Conservation (phyloP, 2,888 invertebrate species). For the Elysia crispata region DNA sequence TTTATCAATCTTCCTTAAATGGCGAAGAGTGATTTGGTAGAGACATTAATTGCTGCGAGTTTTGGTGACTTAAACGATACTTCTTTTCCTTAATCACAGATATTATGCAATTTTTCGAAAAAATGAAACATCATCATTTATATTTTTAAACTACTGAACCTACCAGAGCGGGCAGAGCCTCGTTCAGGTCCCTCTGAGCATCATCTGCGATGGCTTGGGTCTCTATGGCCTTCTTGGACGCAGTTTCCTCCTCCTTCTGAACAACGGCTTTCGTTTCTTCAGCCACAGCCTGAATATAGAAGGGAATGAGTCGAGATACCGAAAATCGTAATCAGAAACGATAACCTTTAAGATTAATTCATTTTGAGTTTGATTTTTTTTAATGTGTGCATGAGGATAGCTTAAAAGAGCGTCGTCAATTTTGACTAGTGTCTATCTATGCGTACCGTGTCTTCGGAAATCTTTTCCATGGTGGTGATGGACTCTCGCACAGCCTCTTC, state of each 20-base stretch:
- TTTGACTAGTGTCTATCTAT: too few relatives aligned
- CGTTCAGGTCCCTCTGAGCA: slow-evolving; percentile 84
- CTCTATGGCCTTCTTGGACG: slow-evolving; percentile 81
- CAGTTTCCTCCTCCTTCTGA: slow-evolving; percentile 76
- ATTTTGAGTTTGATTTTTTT: not conserved
- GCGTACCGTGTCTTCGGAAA: slow-evolving; percentile 77
- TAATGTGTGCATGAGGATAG: not conserved
- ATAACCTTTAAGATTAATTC: too few relatives aligned
- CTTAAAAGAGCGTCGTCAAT: not conserved
- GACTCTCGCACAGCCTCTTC: slow-evolving; percentile 78
- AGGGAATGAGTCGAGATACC: too few relatives aligned
- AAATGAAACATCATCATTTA: too few relatives aligned
- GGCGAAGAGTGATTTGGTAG: too few relatives aligned
- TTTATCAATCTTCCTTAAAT: too few relatives aligned
- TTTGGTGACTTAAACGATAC: too few relatives aligned
- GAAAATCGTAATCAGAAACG: too few relatives aligned
- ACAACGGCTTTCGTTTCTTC: slow-evolving; percentile 79
- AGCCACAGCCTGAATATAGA: slow-evolving; percentile 84
- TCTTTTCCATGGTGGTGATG: slow-evolving; percentile 84
- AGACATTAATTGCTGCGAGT: too few relatives aligned
- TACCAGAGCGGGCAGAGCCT: slow-evolving; percentile 78
- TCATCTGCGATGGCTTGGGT: slow-evolving; percentile 86
- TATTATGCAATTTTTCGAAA: too few relatives aligned
- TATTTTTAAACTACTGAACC: slow-evolving; percentile 32
- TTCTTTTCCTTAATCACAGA: too few relatives aligned